Percentiles rank a stretch among this genome's conserved stretches.
phyloP scores from a whole-genome alignment of 2,888 invertebrate species.

The Celastrina argiolus region DNA sequence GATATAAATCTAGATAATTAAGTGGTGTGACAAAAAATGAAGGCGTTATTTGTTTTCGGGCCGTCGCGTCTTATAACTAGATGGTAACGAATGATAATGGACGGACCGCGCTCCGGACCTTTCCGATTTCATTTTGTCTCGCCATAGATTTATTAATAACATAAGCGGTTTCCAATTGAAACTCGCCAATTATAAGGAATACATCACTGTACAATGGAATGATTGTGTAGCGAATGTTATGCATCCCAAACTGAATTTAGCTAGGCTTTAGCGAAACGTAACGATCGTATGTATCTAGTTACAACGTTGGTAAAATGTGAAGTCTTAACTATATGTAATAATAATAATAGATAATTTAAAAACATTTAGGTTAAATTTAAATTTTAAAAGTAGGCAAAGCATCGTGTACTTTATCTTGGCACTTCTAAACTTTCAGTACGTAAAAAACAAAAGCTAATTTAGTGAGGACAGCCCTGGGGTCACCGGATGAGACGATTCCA shows the following conservation, averaged over 20 bases:
- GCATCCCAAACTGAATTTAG: too few species aligned
- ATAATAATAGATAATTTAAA: too few species aligned
- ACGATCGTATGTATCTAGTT: too few species aligned
- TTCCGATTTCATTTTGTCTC: constrained; percentile 56
- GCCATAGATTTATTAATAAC: neutral
- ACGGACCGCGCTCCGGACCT: constrained; percentile 52
- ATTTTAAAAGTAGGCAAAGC: too few species aligned
- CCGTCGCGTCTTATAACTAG: constrained; percentile 75
- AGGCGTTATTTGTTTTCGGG: constrained; percentile 73
- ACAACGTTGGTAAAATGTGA: too few species aligned
- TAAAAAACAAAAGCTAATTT: constrained; percentile 3
- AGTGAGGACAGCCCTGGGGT: constrained; percentile 10
- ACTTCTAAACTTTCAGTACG: neutral
- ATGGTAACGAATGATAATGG: constrained; percentile 77
- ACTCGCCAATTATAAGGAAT: neutral
- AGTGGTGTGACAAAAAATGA: constrained; percentile 75
- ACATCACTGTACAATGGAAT: too few species aligned
- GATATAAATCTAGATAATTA: constrained; percentile 76
- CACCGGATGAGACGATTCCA: constrained; percentile 20
- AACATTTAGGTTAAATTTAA: too few species aligned
- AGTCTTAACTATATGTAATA: too few species aligned
- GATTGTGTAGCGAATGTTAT: too few species aligned
- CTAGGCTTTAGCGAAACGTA: too few species aligned
- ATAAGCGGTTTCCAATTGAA: neutral
- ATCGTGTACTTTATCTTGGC: too few species aligned